Base-by-base conservation (phyloP, 2,888 invertebrate genomes). In the Dioctria linearis region DNA sequence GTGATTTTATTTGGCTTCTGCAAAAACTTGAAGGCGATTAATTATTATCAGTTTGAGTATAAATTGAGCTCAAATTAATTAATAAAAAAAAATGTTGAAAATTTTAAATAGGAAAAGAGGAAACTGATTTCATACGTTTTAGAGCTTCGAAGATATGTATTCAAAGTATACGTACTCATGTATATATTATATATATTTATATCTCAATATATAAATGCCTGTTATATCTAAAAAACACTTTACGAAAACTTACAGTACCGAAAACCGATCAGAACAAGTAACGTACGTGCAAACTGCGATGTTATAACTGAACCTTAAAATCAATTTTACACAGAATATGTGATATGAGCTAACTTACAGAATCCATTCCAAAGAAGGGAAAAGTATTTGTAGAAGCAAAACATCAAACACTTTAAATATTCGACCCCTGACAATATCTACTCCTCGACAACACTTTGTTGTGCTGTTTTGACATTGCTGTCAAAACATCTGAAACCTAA, bases 401-500 rank as follows among this genome's bases (percentile, higher is more conserved):
- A 73, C 57, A 57, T 73, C 73, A 73, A 73, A 59, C 73, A 73
- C 73, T 73, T 42, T 13, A 73, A 25, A 42, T 13, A 39, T 25
- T 25, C 25, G 37, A 42, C 43, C 73, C 25, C 25, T 25, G 59
- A 73, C 40, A 57, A 40, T 46, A 46, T 25, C 25, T 57, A 73
- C 73, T 59, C 73, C 5, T 59, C 42, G 73, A n/a, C 40, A 73
- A 39, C 54, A 40, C 59, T 73, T 42, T 54, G 54, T 4, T 40
- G 57, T 73, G 73, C 42, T 54, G 73, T 73, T 59, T 59, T 73
- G 59, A 73, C 59, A 73, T 73, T n/a, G 57, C 73, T 73, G 73
- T 73, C 73, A 73, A 59, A 73, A 73, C 57, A 73, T 73, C 57
- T 59, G 37, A 73, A 73, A 73, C 42, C 59, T 54, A 73, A 73